Evolutionary conservation across 1,140 invertebrate genomes (phyloP), one percentile per base, ranked within the genome.

Genomic region (Forficula auricularia): DNA sequence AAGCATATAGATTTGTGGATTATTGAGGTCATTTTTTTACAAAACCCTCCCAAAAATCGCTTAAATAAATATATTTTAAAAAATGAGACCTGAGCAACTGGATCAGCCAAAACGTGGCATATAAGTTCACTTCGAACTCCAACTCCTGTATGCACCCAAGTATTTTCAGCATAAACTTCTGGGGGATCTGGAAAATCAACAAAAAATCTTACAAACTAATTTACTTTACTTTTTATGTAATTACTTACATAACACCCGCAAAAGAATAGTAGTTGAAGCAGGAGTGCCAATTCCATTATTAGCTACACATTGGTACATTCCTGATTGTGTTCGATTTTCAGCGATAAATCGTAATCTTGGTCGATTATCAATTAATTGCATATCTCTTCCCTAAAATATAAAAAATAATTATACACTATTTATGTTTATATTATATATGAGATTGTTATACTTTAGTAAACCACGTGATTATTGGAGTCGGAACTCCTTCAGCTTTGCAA

Each of bases 271-370:
- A 2, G 72, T 74, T n/a, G 55, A 65, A 0, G 75, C 75, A 0
- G 77, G 67, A 40, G 79, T 71, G 0, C 80, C 80, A 14, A 84
- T 71, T 9, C 73, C 77, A 56, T 86, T 86, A 37, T 57, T 66
- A 0, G 76, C 81, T 0, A 67, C 54, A 52, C 82, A 86, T 46
- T 76, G 74, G 49, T 84, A 83, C 2, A 66, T 60, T 0, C 81
- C 82, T 0, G 76, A 67, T 45, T 78, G 60, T 43, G 66, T 61
- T 10, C 74, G 61, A 42, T 71, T 72, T 37, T 72, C 72, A 1
- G 78, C 78, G 7, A 69, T 67, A 57, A 83, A 79, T 48, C 68
- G 61, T 42, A 82, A 60, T 43, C 70, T 65, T 31, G 72, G 62
- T 31, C 73, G 62, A 42, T 73, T 70, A 18, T 75, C 70, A 10